Percentiles rank a stretch among this genome's conserved stretches.
Conservation (phyloP, 2,113 vertebrate genomes). For the Arizona elegans region DNA sequence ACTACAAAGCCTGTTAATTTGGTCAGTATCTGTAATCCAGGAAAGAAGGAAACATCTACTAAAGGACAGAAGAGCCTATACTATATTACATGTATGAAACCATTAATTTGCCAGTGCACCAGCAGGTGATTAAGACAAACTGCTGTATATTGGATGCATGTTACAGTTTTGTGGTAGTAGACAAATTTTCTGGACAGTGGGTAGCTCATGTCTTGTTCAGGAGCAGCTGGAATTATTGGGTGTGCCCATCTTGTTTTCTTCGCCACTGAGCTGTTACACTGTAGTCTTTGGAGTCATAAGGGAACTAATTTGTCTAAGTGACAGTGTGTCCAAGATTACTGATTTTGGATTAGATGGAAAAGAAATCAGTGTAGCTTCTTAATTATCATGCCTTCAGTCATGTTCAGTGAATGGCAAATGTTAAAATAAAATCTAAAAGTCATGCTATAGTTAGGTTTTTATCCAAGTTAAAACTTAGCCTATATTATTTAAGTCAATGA, state of each 20-base stretch:
- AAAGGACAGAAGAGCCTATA: not conserved
- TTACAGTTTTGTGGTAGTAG: not conserved
- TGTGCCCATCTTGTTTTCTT: not conserved
- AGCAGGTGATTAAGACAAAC: not conserved
- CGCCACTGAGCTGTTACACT: not conserved
- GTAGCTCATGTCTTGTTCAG: not conserved
- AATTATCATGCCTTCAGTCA: not conserved
- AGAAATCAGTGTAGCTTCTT: not conserved
- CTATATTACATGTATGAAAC: not conserved
- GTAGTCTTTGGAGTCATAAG: not conserved
- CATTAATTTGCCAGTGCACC: not conserved
- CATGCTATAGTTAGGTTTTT: not conserved
- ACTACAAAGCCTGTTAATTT: not conserved
- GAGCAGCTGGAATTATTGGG: not conserved
- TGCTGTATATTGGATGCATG: not conserved
- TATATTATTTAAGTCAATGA: not conserved
- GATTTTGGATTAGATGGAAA: not conserved
- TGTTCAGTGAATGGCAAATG: not conserved
- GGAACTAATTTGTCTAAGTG: not conserved
- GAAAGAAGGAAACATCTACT: not conserved
- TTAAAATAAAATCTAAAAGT: conserved; percentile 15
- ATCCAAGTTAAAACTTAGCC: not conserved
- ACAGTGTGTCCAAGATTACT: not conserved
- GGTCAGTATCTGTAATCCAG: not conserved
- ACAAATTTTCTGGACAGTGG: not conserved